Base-by-base conservation (phyloP, 2,797 vertebrate species). In the Gadopsis bispinosus region DNA sequence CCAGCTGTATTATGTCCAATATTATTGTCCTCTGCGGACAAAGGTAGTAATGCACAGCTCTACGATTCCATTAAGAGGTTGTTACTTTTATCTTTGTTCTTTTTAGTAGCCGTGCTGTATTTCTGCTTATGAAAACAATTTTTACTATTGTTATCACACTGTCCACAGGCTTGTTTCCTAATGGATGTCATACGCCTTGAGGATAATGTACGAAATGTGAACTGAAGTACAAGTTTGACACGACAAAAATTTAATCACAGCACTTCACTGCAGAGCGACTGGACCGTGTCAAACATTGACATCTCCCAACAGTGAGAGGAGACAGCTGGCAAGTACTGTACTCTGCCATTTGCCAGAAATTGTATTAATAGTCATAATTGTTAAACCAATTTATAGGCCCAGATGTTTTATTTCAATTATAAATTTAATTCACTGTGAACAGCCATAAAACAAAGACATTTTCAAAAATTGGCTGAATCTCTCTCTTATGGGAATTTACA, bases 341-440 rank as follows among this genome's bases (percentile, higher is more conserved):
- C 31, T 17, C 62, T 10, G 8, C 64, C 3, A 7, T 68, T 81
- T 50, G 74, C 60, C 41, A 69, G 60, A 59, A 79, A 66, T 19
- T 0, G 43, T 59, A 81, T 73, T 48, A 48, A 73, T 47, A 37
- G 51, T 63, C 63, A 5, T 12, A 58, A 75, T 65, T 19, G 7
- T 67, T 53, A 64, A 68, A 54, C 65, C 16, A 29, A 61, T 78
- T 73, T 71, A 79, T 73, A 53, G 20, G 50, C 58, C 39, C 60
- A 55, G 53, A 71, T 69, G 75, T 74, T 71, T 35, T 67, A 53
- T 68, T 77, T 73, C 22, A 62, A 63, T 69, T 47, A 26, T 54
- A 72, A 43, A 59, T 73, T 8, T 54, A n/a, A 65, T 69, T 62
- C 7, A 70, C 83, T 73, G n/a, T 45, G 78, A 61, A 65, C 45